Evolutionary conservation across 2,888 invertebrate species (phyloP).

Genomic region (Rambutsinella grinnellia): DNA sequence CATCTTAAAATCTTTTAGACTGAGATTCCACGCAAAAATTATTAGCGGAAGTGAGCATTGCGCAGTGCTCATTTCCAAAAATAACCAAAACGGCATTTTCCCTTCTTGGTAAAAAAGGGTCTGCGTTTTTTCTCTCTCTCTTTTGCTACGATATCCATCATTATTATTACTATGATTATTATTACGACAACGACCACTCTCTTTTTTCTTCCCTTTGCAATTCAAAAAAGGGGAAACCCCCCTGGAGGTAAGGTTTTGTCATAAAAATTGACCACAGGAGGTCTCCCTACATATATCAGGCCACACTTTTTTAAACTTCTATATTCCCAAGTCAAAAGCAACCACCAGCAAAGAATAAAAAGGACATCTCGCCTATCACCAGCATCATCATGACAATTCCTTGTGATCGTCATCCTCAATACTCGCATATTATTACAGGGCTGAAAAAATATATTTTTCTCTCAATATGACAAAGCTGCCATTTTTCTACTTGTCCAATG

Average conservation of each 20-base stretch:
- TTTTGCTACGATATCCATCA: conserved; percentile 15
- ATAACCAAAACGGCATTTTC: too few species aligned
- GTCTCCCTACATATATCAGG: conserved; percentile 49
- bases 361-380: conserved; percentile 19
- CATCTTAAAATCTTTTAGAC: too few species aligned
- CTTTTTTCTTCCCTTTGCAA: conserved; percentile 37
- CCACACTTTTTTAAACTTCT: neutral
- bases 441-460: too few species aligned
- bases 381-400: conserved; percentile 18
- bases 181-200: conserved; percentile 3
- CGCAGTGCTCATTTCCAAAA: too few species aligned
- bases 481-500: neutral
- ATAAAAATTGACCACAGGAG: conserved; percentile 66
- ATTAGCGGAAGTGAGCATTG: too few species aligned
- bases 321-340: conserved; percentile 10
- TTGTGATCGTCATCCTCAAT: conserved; percentile 2
- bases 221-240: conserved; percentile 61
- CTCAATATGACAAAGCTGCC: too few species aligned
- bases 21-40: too few species aligned
- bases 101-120: too few species aligned
- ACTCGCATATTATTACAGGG: neutral
- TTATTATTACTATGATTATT: conserved; percentile 22
- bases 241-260: conserved; percentile 64
- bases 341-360: conserved; percentile 14
- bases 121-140: too few species aligned